Conservation (phyloP, 64 coral and sea anemone species). For the Acropora yongei region DNA sequence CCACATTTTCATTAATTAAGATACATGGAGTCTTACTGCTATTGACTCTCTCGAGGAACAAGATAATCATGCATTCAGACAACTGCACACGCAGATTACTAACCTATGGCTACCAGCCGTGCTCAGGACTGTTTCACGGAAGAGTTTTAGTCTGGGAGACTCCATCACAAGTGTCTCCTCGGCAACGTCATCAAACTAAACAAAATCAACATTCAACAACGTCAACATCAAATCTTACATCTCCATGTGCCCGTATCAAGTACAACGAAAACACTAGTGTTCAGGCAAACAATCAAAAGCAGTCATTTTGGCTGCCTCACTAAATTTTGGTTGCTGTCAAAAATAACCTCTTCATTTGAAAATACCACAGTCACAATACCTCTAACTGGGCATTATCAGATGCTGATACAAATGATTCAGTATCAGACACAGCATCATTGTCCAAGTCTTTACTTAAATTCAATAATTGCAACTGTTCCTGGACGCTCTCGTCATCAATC, state of each 20-base stretch:
- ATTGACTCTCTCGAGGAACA: no score
- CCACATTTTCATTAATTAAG: no score
- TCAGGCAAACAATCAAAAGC: no score
- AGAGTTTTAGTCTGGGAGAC: conserved; percentile 57
- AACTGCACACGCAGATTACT: neutral
- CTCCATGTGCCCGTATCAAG: no score
- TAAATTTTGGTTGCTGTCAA: no score
- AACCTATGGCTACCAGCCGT: conserved; percentile 72
- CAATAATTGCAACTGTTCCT: conserved; percentile 29
- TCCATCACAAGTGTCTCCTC: conserved; percentile 66
- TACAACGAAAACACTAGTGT: no score
- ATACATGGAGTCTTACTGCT: no score
- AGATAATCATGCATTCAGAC: neutral
- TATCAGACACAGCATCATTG: conserved; percentile 58
- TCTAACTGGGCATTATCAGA: conserved; percentile 87
- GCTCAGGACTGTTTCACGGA: conserved; percentile 53
- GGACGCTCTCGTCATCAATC: conserved; percentile 71
- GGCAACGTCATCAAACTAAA: conserved; percentile 71
- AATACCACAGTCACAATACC: conserved; percentile 21
- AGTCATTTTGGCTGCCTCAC: no score
- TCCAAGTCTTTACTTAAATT: conserved; percentile 24
- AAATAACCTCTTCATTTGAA: no score
- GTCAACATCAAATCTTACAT: no score
- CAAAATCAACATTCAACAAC: no score
- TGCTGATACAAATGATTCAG: conserved; percentile 92